Base-by-base conservation (phyloP, 1,140 invertebrate species). In the Marisa cornuarietis region DNA sequence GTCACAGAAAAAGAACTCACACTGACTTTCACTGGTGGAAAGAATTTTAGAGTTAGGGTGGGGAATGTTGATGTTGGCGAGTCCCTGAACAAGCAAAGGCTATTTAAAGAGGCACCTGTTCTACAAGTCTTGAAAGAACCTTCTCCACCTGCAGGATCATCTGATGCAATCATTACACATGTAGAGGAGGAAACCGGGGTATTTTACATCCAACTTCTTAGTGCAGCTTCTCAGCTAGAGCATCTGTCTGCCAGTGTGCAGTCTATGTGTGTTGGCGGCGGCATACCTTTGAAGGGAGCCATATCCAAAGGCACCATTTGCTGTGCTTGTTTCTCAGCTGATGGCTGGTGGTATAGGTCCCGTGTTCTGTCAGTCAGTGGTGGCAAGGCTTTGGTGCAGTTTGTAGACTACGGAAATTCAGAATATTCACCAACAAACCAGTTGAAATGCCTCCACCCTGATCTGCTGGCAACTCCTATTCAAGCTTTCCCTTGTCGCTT, bases 311-410 rank as follows among this genome's bases (percentile, higher is more conserved):
- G 77, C 31, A 73, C 54, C 22, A 58, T 79, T 24, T 87, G 86
- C 71, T 91, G 94, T 62, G 95, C 95, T 0, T 92, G 93, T 78
- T 96, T 94, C 86, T 93, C 93, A 0, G 93, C 93, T 1, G 94
- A 96, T 87, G 93, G 94, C 51, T 87, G 90, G 5, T 96, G 95
- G 95, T 96, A 96, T 85, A 91, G 96, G 80, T 95, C 95, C 1
- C 92, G 94, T 83, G 94, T 96, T 20, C 90, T 95, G 0, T 94
- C 71, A 6, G 51, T 81, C 18, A 14, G n/a, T 14, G 82, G 76
- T 16, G 72, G 63, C 22, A 94, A 94, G 26, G 94, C 93, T 22
- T 94, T 94, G 2, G 93, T 96, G 1, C 92, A 94, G 51, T 96
- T 96, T 84, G 82, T 84, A 9, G 85, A 85, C 69, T 85, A 83